Conservation (phyloP, 2,113 vertebrate genomes). For the Athene cunicularia region DNA sequence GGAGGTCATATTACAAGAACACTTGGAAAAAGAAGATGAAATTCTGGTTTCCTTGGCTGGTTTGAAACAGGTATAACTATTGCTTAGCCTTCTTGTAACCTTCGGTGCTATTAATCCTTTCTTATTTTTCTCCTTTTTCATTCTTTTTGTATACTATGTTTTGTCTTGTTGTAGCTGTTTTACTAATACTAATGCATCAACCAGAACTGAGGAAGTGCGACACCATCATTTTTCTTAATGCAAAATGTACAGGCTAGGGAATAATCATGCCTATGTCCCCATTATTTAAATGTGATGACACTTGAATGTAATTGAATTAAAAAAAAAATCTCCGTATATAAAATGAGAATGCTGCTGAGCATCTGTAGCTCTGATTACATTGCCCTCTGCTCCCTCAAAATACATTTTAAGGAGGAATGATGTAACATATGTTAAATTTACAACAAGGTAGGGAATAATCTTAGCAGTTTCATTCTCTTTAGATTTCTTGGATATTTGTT, state of each 20-base stretch:
- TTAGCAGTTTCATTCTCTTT: not conserved
- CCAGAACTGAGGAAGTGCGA: not conserved
- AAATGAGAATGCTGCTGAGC: not conserved
- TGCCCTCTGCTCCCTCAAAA: not conserved
- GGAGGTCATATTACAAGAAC: conserved; percentile 94
- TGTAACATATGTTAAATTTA: not conserved
- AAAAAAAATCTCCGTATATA: not conserved
- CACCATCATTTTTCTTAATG: not conserved
- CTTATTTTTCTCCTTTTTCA: not conserved
- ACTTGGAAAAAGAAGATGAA: conserved; percentile 94
- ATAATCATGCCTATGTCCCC: not conserved
- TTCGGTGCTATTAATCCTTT: not conserved
- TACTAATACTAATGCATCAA: not conserved
- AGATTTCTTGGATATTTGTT: not conserved
- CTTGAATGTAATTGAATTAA: not conserved
- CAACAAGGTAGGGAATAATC: not conserved
- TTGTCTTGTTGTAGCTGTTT: not conserved
- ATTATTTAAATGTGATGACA: not conserved
- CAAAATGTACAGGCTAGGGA: not conserved
- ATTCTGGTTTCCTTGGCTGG: conserved; percentile 95
- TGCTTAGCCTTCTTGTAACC: not conserved
- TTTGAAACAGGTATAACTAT: conserved; percentile 88
- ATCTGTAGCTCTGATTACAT: not conserved
- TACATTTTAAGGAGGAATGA: not conserved
- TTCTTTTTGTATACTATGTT: not conserved